Conservation (phyloP, 2,797 vertebrate species). For the Neosilurus mollespiculum region DNA sequence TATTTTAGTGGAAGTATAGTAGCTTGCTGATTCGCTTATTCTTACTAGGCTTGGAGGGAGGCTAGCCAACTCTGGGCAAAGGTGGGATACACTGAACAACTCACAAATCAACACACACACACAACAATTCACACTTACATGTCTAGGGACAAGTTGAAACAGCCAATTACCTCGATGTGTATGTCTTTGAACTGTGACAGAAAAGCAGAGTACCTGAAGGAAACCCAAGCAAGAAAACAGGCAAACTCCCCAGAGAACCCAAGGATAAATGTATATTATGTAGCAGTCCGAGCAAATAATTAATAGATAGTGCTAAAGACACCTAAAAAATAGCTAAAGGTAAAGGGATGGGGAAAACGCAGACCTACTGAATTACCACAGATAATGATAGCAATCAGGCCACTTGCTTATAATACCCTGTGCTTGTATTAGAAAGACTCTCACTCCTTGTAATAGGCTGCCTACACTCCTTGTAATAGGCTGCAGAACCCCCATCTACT, state of each 20-base stretch:
- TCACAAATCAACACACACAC: too few species aligned
- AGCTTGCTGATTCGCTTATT: too few species aligned
- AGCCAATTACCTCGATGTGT: too few species aligned
- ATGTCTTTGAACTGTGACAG: too few species aligned
- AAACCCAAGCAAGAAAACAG: too few species aligned
- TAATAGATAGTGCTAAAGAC: background rate
- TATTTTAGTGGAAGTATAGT: background rate
- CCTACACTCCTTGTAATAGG: background rate
- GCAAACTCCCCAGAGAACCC: too few species aligned
- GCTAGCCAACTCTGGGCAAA: too few species aligned
- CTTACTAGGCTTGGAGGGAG: too few species aligned
- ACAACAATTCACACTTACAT: too few species aligned
- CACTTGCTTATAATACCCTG: background rate
- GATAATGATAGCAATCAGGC: background rate
- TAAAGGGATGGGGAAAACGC: background rate
- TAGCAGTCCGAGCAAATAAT: background rate
- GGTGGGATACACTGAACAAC: too few species aligned
- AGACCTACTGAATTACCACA: background rate
- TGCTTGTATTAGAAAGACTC: background rate
- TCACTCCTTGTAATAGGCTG: background rate
- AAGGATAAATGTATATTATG: background rate
- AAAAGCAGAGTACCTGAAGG: too few species aligned
- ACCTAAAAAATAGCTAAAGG: background rate
- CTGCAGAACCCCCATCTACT: slow-evolving; percentile 19
- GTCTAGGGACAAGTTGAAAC: too few species aligned